Conservation (phyloP, 2,888 invertebrate genomes). For the Lottia gigantea region DNA sequence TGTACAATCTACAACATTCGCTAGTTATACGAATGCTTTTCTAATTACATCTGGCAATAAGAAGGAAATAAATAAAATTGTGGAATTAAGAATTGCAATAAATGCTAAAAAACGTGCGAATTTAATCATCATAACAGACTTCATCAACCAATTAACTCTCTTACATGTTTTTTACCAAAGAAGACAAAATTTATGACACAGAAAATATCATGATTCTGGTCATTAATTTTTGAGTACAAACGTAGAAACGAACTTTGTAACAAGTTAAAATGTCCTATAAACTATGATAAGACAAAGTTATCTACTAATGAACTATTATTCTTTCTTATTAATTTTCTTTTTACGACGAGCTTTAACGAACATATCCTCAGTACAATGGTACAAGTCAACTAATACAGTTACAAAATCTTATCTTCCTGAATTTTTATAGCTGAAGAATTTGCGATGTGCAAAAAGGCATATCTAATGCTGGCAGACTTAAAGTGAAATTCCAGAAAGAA, state of each 20-base stretch:
- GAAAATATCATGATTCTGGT: slow-evolving; percentile 2
- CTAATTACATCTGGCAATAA: slow-evolving; percentile 6
- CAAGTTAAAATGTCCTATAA: neutral
- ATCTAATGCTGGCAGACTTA: too few relatives aligned
- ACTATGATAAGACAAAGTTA: neutral
- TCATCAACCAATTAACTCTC: slow-evolving; percentile 4
- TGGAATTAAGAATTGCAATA: slow-evolving; percentile 1
- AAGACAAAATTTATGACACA: slow-evolving; percentile 10
- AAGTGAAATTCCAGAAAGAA: too few relatives aligned
- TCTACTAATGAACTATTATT: too few relatives aligned
- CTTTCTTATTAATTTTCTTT: too few relatives aligned
- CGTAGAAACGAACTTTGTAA: too few relatives aligned
- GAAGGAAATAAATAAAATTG: slow-evolving; percentile 8
- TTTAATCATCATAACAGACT: neutral
- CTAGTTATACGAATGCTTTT: slow-evolving; percentile 3
- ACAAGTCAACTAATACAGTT: too few relatives aligned
- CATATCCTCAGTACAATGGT: too few relatives aligned
- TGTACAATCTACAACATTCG: neutral
- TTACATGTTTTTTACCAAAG: slow-evolving; percentile 5
- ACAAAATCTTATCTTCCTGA: too few relatives aligned
- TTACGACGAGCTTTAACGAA: too few relatives aligned
- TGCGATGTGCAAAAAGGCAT: too few relatives aligned
- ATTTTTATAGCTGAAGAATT: too few relatives aligned
- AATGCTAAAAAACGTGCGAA: neutral
- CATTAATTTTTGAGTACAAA: neutral